A percentile compares a stretch with the other conserved stretches of the same genome.
Evolutionary conservation across 2,113 vertebrate species (phyloP).

Genomic region (Burhinus bistriatus): DNA sequence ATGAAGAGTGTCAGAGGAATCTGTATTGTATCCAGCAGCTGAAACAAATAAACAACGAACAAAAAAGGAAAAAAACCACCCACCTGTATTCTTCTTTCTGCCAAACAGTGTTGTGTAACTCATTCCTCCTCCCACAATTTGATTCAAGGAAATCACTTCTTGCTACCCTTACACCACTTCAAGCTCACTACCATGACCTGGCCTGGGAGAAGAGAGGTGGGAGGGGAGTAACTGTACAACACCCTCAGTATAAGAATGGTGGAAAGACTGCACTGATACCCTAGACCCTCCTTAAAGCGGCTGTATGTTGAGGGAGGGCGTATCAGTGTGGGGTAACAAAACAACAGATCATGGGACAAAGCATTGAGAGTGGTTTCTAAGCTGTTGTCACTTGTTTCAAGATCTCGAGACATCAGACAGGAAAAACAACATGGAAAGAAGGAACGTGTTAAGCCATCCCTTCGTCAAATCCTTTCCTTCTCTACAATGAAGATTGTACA

Average conservation of each 20-base stretch:
- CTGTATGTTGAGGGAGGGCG: background rate
- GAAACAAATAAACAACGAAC: background rate
- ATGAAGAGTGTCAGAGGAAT: background rate
- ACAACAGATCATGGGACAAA: rapidly evolving
- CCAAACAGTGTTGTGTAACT: background rate
- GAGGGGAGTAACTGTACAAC: background rate
- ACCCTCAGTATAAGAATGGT: background rate
- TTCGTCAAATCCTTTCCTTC: background rate
- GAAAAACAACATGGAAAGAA: background rate
- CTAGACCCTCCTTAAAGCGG: background rate
- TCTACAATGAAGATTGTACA: background rate
- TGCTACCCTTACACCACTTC: background rate
- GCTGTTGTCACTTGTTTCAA: background rate
- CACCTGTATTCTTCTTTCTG: background rate
- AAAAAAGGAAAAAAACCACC: rapidly evolving
- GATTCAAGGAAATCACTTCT: background rate
- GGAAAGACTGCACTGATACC: background rate
- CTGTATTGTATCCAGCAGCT: background rate
- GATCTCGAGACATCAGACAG: background rate
- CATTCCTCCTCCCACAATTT: background rate
- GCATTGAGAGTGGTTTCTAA: background rate
- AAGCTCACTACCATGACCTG: background rate
- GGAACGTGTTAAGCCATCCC: rapidly evolving
- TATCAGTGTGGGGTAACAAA: background rate
- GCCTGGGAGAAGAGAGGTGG: background rate